Evolutionary conservation across 2,797 vertebrate species (phyloP), one percentile per base, ranked within the genome.

Genomic region (Pteronotus mesoamericanus): DNA sequence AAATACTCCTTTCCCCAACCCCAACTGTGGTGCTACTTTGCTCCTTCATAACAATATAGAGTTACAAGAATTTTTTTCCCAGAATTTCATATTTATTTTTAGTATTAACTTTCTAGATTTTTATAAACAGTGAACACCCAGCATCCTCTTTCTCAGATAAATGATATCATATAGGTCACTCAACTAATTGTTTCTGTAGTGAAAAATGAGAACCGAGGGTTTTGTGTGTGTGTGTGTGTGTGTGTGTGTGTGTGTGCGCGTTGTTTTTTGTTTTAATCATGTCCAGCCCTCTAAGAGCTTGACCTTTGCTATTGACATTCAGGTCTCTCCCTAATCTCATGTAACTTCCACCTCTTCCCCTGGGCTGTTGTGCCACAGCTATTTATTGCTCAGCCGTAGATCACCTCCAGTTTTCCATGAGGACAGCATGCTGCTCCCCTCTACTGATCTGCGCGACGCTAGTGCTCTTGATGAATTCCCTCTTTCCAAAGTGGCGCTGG

Each of bases 81-180:
- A 61, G 53, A 55, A 90, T 69, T 59, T 90, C 42, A 37, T 34
- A 46, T 93, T 79, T 89, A 93, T 93, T 93, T 86, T 86, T 66
- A 61, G 26, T 75, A 71, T 91, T 82, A 72, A 51, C 22, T 93
- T 57, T 48, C 44, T 87, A 37, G 51, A 59, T 64, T 71, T 95
- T 96, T 87, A 24, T 92, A 69, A 88, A 80, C 32, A 86, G 29
- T 32, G 59, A 94, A 72, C 66, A 72, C 29, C 29, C 21, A 72
- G 14, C 39, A 64, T 88, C 32, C 1, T 46, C 87, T 79, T 91
- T 83, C 57, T 87, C 26, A 53, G 78, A 26, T 83, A 89, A 72
- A 42, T 82, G 39, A 66, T 51, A 92, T 78, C 68, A 48, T 92
- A 64, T 3, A 57, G 0, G 44, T 75, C 39, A 18, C n/a, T 94